phyloP scores from a whole-genome alignment of 2,888 invertebrate genomes.

The Prosapia bicincta region DNA sequence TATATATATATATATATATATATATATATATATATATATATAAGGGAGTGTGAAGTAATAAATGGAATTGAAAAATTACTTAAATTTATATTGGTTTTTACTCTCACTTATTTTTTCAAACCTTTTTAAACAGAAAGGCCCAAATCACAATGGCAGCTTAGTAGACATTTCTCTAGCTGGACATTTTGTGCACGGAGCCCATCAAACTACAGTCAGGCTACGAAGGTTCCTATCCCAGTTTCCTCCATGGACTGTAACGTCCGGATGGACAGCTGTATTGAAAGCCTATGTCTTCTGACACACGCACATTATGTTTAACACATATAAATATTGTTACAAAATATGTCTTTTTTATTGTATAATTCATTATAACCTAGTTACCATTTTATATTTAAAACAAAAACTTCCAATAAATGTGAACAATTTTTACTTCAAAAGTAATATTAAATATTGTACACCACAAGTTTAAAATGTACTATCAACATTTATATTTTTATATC shows the following conservation, averaged over 20 bases:
- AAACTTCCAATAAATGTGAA: background rate
- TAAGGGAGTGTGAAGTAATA: too few relatives aligned
- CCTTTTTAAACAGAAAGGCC: constrained; percentile 45
- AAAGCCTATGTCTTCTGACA: constrained; percentile 56
- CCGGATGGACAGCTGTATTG: constrained; percentile 67
- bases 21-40: too few relatives aligned
- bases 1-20: too few relatives aligned
- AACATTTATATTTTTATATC: background rate
- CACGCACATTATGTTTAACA: background rate
- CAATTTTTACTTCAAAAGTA: too few relatives aligned
- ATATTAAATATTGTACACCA: background rate
- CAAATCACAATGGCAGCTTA: constrained; percentile 45
- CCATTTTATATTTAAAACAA: background rate
- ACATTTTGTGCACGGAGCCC: constrained; percentile 56
- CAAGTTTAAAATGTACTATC: background rate
- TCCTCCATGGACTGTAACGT: constrained; percentile 62
- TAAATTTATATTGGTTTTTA: too few relatives aligned
- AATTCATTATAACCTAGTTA: background rate
- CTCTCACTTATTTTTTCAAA: too few relatives aligned
- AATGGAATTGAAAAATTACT: too few relatives aligned
- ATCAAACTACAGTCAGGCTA: constrained; percentile 52
- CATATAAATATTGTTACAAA: background rate
- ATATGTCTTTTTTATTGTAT: too few relatives aligned
- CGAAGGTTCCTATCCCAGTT: constrained; percentile 55
- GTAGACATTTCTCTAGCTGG: constrained; percentile 59